Percentiles rank a stretch among this genome's conserved stretches.
Conservation (phyloP, 2,797 vertebrate genomes). For the Apogon hyalosoma region DNA sequence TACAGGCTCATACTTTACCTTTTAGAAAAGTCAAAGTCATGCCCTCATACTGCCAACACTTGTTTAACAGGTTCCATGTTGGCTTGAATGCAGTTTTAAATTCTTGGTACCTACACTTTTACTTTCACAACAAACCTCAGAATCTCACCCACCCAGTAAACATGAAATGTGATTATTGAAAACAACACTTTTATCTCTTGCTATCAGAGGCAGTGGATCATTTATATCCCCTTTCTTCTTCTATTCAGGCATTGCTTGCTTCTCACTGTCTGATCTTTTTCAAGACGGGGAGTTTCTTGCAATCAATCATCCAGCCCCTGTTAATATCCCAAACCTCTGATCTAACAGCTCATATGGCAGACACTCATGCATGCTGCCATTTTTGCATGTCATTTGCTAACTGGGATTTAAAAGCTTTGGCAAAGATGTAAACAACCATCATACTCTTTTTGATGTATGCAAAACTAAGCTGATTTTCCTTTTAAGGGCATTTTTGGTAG, state of each 20-base stretch:
- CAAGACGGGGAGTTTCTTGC: slow-evolving; percentile 22
- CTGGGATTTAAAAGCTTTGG: slow-evolving; percentile 35
- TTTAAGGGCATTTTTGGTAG: slow-evolving; percentile 7
- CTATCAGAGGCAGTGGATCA: too few relatives aligned
- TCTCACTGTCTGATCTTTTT: slow-evolving; percentile 9
- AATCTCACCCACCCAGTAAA: background rate
- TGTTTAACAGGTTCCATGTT: background rate
- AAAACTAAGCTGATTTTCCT: slow-evolving; percentile 5
- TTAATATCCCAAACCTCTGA: slow-evolving; percentile 59
- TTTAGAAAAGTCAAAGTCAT: background rate
- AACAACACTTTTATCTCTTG: too few relatives aligned
- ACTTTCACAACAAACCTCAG: background rate
- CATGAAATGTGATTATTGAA: too few relatives aligned
- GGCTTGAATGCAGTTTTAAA: background rate
- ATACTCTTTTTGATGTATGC: slow-evolving; percentile 1
- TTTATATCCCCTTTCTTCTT: background rate
- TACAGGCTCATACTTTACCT: background rate
- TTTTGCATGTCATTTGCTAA: slow-evolving; percentile 20
- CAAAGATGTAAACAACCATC: slow-evolving; percentile 10
- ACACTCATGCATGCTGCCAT: slow-evolving; percentile 22
- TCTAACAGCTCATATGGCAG: slow-evolving; percentile 52
- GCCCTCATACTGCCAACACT: background rate
- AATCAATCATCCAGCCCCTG: slow-evolving; percentile 47
- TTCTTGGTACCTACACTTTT: background rate
- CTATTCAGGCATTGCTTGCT: background rate